phyloP scores from a whole-genome alignment of 1,140 invertebrate species.

The Drosophila obscura region DNA sequence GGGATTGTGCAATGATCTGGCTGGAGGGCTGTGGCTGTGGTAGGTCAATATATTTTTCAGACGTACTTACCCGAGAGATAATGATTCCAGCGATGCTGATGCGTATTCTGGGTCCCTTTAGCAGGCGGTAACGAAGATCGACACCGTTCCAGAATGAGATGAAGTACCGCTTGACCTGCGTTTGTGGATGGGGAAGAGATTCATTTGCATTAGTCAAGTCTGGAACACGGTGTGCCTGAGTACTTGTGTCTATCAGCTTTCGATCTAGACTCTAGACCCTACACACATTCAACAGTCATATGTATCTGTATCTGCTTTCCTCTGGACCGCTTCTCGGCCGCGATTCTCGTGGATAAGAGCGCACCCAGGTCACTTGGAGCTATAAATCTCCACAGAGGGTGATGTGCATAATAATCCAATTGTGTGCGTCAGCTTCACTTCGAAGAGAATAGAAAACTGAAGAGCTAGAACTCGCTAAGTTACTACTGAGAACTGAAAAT shows the following conservation, averaged over 20 bases:
- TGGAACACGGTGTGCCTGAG: slow-evolving; percentile 1
- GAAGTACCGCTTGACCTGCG: slow-evolving; percentile 96
- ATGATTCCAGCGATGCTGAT: slow-evolving; percentile 98
- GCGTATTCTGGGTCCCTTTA: slow-evolving; percentile 95
- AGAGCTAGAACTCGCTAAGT: background rate
- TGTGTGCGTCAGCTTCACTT: background rate
- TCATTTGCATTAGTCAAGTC: background rate
- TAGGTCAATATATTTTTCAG: background rate
- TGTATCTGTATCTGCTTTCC: slow-evolving; percentile 35
- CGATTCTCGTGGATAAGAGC: slow-evolving; percentile 31
- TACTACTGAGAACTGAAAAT: background rate
- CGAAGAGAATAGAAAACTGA: background rate
- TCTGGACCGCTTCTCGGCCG: slow-evolving; percentile 39
- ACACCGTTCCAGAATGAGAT: slow-evolving; percentile 98
- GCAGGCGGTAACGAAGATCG: slow-evolving; percentile 94
- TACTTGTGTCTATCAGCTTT: slow-evolving; percentile 4
- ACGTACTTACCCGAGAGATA: slow-evolving; percentile 92
- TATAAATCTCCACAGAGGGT: slow-evolving; percentile 56
- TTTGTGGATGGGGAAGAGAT: background rate
- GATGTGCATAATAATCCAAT: slow-evolving; percentile 59
- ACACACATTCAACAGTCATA: slow-evolving; percentile 15
- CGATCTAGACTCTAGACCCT: too few species aligned
- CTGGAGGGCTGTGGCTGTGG: background rate
- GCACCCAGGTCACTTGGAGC: slow-evolving; percentile 44
- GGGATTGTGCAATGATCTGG: slow-evolving; percentile 28